Evolutionary conservation across 2,113 vertebrate genomes (phyloP).

Genomic region (human (Homo sapiens)): GRCh38 chr20:60228001-60228500

Average conservation of each 20-base stretch:
- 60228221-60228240: not conserved
- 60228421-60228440: too few relatives aligned
- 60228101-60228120: accelerated
- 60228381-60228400: not conserved
- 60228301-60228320: not conserved
- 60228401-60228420: accelerated
- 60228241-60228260: not conserved
- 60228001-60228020: accelerated
- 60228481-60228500: not conserved
- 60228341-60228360: not conserved
- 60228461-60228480: not conserved
- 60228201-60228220: not conserved
- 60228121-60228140: accelerated
- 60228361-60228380: not conserved
- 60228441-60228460: accelerated
- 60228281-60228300: too few relatives aligned
- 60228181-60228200: not conserved
- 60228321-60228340: not conserved
- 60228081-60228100: too few relatives aligned
- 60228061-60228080: not conserved
- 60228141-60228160: not conserved
- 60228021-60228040: not conserved
- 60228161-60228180: not conserved
- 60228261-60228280: accelerated
- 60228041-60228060: not conserved